Evolutionary conservation across 2,888 invertebrate species (phyloP).

Genomic region (Amphiduros pacificus): DNA sequence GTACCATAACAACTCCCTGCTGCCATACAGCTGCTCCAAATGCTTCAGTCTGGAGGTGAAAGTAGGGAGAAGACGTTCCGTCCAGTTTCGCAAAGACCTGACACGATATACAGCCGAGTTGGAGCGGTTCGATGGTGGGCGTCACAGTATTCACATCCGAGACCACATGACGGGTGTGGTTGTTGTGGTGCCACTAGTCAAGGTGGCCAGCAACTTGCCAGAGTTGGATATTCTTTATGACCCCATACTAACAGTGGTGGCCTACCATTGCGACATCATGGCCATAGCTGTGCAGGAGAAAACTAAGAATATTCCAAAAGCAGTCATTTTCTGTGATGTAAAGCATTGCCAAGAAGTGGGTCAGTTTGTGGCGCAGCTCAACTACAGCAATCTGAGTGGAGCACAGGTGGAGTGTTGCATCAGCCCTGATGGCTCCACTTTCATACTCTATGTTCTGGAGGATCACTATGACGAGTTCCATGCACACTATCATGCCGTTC

Average conservation of each 20-base stretch:
- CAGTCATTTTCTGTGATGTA: conserved; percentile 9
- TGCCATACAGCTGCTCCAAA: conserved; percentile 7
- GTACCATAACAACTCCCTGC: conserved; percentile 8
- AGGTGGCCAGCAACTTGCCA: background rate
- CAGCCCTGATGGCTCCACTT: conserved; percentile 11
- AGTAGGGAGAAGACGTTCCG: conserved; percentile 3
- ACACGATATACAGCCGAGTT: conserved; percentile 4
- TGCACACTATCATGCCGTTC: conserved; percentile 1
- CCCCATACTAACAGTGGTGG: conserved; percentile 13
- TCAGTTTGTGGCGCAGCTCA: background rate
- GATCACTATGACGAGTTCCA: conserved; percentile 15
- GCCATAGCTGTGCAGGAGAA: conserved; percentile 12
- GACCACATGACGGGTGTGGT: conserved; percentile 1
- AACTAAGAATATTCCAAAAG: conserved; percentile 17
- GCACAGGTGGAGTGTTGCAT: conserved; percentile 1
- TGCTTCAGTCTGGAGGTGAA: conserved; percentile 11
- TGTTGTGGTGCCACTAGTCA: background rate
- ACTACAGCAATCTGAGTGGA: conserved; percentile 15
- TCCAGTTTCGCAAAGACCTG: conserved; percentile 6
- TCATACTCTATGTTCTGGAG: conserved; percentile 10
- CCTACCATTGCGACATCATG: conserved; percentile 10
- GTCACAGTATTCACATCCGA: conserved; percentile 6
- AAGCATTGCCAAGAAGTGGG: background rate
- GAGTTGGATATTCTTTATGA: conserved; percentile 12
- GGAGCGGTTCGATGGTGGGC: background rate